These are phyloP conservation scores for Camelus bactrianus DNA, from an alignment of 2,113 vertebrate species.

Conservation along the genomic window DNA sequence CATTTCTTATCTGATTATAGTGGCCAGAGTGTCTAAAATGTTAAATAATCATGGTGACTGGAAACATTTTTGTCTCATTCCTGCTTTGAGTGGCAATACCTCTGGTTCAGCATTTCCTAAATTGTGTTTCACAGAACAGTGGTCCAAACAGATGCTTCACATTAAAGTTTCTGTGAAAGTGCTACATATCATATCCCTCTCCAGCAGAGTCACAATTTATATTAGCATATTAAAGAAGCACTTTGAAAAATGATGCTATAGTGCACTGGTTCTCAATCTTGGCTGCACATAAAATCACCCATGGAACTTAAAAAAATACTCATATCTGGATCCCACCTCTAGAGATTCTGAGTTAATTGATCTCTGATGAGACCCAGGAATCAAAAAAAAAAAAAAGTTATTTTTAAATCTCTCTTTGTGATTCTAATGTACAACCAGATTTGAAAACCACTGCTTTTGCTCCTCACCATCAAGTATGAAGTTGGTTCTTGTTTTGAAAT, in stretches of 20 bases:
- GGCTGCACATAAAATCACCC: background rate
- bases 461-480: background rate
- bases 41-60: background rate
- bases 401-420: background rate
- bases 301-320: background rate
- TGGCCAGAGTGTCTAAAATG: background rate
- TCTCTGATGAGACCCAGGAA: background rate
- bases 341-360: background rate
- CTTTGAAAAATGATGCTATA: constrained; percentile 41
- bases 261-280: background rate
- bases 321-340: background rate
- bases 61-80: constrained; percentile 21
- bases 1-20: background rate
- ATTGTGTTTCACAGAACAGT: background rate
- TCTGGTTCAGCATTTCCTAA: background rate
- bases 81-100: background rate
- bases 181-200: background rate
- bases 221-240: constrained; percentile 19
- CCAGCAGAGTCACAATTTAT: background rate
- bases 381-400: background rate
- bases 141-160: constrained; percentile 14
- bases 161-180: constrained; percentile 37
- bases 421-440: background rate
- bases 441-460: background rate
- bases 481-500: background rate